Percentiles rank a stretch among this genome's conserved stretches.
phyloP scores from a whole-genome alignment of 2,797 vertebrate genomes.

The Pitangus sulphuratus region DNA sequence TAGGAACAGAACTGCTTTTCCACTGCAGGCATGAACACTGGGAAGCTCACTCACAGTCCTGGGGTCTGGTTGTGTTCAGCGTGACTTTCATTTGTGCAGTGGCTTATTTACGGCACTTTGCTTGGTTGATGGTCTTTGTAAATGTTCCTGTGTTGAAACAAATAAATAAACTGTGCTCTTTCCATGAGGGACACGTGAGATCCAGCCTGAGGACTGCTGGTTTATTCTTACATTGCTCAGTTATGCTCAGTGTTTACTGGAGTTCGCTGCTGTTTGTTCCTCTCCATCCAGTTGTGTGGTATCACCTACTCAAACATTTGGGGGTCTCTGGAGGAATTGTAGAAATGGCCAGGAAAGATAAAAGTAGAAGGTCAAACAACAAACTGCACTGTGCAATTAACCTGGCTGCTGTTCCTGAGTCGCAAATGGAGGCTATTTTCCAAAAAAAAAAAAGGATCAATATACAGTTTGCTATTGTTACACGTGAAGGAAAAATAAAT shows the following conservation, averaged over 20 bases:
- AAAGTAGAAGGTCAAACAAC: conserved; percentile 31
- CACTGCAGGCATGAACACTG: rapidly evolving
- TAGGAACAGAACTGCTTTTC: not conserved
- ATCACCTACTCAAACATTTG: not conserved
- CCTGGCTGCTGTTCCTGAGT: conserved; percentile 16
- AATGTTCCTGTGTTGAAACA: not conserved
- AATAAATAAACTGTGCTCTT: not conserved
- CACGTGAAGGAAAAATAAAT: conserved; percentile 19
- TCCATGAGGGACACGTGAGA: rapidly evolving
- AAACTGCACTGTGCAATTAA: not conserved
- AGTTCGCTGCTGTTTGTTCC: not conserved
- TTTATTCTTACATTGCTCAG: not conserved
- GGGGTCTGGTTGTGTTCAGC: not conserved
- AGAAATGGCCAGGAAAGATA: not conserved
- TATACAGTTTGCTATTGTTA: not conserved
- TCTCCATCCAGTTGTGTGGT: not conserved
- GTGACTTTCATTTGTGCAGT: not conserved
- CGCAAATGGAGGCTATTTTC: not conserved
- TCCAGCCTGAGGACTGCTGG: not conserved
- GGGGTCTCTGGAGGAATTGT: not conserved
- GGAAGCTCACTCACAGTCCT: not conserved
- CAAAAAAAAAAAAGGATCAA: not conserved
- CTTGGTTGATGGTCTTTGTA: not conserved
- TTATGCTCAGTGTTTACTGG: not conserved
- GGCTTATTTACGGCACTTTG: not conserved